Evolutionary conservation across 2,797 vertebrate genomes (phyloP), one percentile per base, ranked within the genome.

Genomic region (Chiroxiphia lanceolata): DNA sequence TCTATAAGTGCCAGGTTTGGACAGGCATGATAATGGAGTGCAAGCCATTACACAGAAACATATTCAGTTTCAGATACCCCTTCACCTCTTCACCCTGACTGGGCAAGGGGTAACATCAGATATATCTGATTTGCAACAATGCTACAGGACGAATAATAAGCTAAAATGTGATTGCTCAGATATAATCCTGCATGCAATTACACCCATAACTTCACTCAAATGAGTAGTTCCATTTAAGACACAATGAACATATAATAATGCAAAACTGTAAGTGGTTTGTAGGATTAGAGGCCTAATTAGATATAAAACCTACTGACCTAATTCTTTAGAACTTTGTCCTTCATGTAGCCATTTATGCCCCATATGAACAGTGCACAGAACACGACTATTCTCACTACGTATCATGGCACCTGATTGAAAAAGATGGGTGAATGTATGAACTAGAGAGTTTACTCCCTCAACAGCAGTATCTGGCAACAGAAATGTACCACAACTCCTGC

Each of bases 381-480:
- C 47, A 38, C 2, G 2, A 53, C 79, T 44, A 4, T 7, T 92
- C 63, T 71, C 71, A 53, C 33, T 15, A 4, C 9, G 38, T 7
- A 48, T 5, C 64, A 42, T 0, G 0, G 20, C 44, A 64, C 21
- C 11, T 0, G 0, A 36, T 45, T 0, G 0, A 51, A 0, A 0
- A 33, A 56, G 63, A 48, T 3, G 17, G 34, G 27, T n/a, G 33
- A 71, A 44, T 3, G 19, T 22, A 29, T 1, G 47, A 63, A 54
- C 65, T 40, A 14, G 27, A 59, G 13, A 81, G 23, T 33, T 83
- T 6, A 26, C 68, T 47, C 29, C 40, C 57, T n/a, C 47, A 71
- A 16, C 15, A 68, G 53, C 65, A 77, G 21, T 10, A 71, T 36
- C 51, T 27, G 56, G 61, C 45, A 53, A 69, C 38, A 85, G 27